Evolutionary conservation across 2,113 vertebrate species (phyloP).

Genomic region (Bubo blakistoni): DNA sequence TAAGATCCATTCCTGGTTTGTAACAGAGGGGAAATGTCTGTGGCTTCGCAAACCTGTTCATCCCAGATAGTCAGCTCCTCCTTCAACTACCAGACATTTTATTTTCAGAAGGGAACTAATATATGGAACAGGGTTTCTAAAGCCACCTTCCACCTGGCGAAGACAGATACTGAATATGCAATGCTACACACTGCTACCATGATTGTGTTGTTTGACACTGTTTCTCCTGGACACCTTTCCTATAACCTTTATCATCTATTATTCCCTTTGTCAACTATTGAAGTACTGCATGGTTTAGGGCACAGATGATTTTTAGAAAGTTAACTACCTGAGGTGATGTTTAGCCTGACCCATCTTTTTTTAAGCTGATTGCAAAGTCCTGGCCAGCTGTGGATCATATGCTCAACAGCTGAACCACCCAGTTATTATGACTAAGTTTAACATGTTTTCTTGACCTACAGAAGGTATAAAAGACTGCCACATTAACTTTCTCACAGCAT

Average conservation of each 20-base stretch:
- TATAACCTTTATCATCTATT: neutral
- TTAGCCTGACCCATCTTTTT: neutral
- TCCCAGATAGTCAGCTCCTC: neutral
- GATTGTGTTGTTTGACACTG: neutral
- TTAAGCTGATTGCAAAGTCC: neutral
- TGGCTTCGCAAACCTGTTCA: neutral
- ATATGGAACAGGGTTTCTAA: neutral
- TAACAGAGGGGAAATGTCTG: accelerated
- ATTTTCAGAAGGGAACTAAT: neutral
- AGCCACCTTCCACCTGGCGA: neutral
- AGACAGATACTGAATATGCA: neutral
- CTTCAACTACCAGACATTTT: neutral
- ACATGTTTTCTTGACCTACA: neutral
- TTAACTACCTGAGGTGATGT: neutral
- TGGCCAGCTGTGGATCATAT: neutral
- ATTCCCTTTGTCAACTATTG: neutral
- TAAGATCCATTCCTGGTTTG: neutral
- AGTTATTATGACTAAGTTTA: neutral
- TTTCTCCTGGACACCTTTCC: neutral
- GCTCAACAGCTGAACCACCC: neutral
- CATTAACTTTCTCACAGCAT: neutral
- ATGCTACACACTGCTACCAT: neutral
- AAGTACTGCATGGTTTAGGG: neutral
- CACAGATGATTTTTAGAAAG: neutral
- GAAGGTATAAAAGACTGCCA: neutral